phyloP scores from a whole-genome alignment of 2,888 invertebrate species.

The Eupithecia vulgata region DNA sequence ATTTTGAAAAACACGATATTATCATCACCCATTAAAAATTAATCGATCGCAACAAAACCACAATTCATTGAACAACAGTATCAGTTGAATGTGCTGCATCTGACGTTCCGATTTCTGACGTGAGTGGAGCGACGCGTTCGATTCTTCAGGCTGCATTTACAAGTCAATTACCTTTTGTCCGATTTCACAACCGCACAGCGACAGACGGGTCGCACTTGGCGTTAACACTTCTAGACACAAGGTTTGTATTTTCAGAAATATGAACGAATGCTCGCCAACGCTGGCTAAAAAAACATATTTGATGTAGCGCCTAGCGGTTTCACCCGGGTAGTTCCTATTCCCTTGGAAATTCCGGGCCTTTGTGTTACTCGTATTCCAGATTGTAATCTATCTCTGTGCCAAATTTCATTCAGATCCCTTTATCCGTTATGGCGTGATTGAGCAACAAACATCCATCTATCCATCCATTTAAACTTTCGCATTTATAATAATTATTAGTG shows the following conservation, averaged over 20 bases:
- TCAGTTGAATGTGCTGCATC: slow-evolving; percentile 19
- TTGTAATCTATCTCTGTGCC: too few relatives aligned
- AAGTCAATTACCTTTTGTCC: slow-evolving; percentile 41
- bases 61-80: slow-evolving; percentile 24
- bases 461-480: too few relatives aligned
- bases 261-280: too few relatives aligned
- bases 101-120: slow-evolving; percentile 23
- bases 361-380: too few relatives aligned
- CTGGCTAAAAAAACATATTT: too few relatives aligned
- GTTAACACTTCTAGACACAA: slow-evolving; percentile 17
- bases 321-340: too few relatives aligned
- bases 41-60: slow-evolving; percentile 14
- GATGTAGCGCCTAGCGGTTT: too few relatives aligned
- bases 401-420: too few relatives aligned
- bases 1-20: neutral
- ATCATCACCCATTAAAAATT: neutral
- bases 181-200: slow-evolving; percentile 32
- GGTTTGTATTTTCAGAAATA: neutral
- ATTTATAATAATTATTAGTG: too few relatives aligned
- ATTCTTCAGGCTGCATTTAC: slow-evolving; percentile 36
- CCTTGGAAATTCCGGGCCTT: too few relatives aligned
- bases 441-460: too few relatives aligned
- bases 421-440: too few relatives aligned
- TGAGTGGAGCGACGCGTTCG: slow-evolving; percentile 20
- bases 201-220: slow-evolving; percentile 13